Percentiles rank a stretch among this genome's conserved stretches.
Evolutionary conservation across 2,888 invertebrate species (phyloP).

Genomic region (Trachelus stipa): DNA sequence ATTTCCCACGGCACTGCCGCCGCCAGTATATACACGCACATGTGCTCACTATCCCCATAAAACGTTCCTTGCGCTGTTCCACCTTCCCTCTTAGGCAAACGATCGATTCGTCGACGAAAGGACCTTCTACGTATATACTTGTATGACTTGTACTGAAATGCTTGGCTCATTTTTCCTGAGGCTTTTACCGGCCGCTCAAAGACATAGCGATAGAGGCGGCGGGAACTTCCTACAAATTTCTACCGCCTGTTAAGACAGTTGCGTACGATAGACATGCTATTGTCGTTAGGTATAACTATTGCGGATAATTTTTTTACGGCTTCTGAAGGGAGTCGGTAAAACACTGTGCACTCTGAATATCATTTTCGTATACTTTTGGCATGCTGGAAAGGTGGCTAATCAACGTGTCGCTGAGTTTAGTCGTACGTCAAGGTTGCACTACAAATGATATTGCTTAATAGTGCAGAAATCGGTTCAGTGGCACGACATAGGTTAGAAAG

Average conservation of each 20-base stretch:
- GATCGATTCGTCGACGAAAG: background rate
- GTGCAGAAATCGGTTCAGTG: slow-evolving; percentile 52
- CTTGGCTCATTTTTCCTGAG: background rate
- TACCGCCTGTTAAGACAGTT: background rate
- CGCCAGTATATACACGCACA: slow-evolving; percentile 30
- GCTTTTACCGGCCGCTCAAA: background rate
- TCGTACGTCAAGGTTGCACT: slow-evolving; percentile 48
- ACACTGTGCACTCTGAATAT: background rate
- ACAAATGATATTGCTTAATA: slow-evolving; percentile 55
- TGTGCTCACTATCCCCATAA: slow-evolving; percentile 33
- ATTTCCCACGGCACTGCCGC: slow-evolving; percentile 51
- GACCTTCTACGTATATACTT: background rate
- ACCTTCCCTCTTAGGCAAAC: slow-evolving; percentile 26
- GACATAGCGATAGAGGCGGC: background rate
- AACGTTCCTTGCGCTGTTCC: slow-evolving; percentile 37
- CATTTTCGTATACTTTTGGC: background rate
- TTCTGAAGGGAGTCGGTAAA: background rate
- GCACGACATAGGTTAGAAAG: slow-evolving; percentile 45
- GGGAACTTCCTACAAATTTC: background rate
- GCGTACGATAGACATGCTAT: background rate
- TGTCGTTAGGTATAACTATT: background rate
- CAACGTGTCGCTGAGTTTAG: slow-evolving; percentile 37
- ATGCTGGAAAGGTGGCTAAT: slow-evolving; percentile 31
- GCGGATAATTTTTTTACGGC: background rate
- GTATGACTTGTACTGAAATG: background rate